These are phyloP conservation scores for Unio delphinus DNA, from an alignment of 2,888 invertebrate species.

Conservation along the genomic window DNA sequence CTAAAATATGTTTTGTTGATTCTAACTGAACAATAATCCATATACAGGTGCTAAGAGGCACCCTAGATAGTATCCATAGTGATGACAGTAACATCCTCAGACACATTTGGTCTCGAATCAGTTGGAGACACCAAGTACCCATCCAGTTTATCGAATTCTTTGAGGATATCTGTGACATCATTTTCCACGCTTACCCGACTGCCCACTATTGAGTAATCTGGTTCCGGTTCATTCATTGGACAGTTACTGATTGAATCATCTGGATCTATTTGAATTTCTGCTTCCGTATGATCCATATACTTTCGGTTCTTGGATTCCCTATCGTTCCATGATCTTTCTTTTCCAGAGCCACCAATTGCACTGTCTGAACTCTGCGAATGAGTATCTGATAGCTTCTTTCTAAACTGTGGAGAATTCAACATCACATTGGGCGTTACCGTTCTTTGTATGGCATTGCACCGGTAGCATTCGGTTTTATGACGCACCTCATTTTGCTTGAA, in stretches of 20 bases:
- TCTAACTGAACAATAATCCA: too few relatives aligned
- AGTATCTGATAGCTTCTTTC: background rate
- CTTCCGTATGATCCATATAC: background rate
- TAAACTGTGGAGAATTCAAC: background rate
- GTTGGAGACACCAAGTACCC: too few relatives aligned
- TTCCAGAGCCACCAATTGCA: conserved; percentile 35
- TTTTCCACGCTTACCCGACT: too few relatives aligned
- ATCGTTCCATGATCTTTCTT: conserved; percentile 21
- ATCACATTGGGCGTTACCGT: conserved; percentile 8
- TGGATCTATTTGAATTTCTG: conserved; percentile 25
- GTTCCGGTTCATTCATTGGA: conserved; percentile 22
- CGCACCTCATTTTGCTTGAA: background rate
- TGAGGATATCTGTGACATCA: too few relatives aligned
- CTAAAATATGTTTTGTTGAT: too few relatives aligned
- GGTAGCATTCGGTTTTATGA: conserved; percentile 28
- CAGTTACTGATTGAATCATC: conserved; percentile 31
- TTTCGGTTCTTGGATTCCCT: conserved; percentile 4
- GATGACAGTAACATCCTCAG: too few relatives aligned
- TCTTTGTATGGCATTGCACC: conserved; percentile 17
- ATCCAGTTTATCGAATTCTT: too few relatives aligned
- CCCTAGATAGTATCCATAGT: too few relatives aligned
- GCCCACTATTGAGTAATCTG: conserved; percentile 23
- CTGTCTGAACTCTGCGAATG: conserved; percentile 36
- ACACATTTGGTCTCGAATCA: too few relatives aligned
- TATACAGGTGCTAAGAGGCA: too few relatives aligned